Base-by-base conservation (phyloP, 2,888 invertebrate species). In the Lasioglossum villosulum region DNA sequence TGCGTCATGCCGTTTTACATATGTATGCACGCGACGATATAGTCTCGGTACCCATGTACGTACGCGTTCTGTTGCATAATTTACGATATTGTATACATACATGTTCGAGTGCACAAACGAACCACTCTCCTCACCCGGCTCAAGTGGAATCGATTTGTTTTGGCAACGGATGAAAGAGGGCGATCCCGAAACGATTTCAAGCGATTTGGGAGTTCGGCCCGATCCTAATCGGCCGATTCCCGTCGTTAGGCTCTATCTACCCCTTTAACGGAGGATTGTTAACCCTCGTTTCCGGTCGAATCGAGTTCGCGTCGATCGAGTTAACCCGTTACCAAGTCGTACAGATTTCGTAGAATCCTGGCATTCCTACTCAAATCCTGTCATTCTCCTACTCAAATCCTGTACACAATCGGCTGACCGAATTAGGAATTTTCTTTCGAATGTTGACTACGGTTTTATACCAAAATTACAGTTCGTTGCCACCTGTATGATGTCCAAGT, bases 1-100 rank as follows among this genome's bases (percentile, higher is more conserved):
- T 88, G 88, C 89, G 84, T 89, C 88, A 86, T 84, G 86, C 80
- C 78, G 77, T 80, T 83, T 89, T 91, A 86, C 91, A 91, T 91
- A 91, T 90, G 91, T 91, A 90, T 91, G 88, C 71, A 63, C 78
- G 72, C 81, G 72, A 75, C 81, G 66, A 72, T 84, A 77, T 77
- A 77, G 75, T 63, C 68, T n/a, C 70, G 56, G 52, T 85, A 78
- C 39, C 52, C 72, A 45, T 73, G 74, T 77, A 80, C 77, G 75
- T 80, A 73, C 75, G 84, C 83, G 71, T 85, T 80, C 76, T 56
- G 68, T 63, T 78, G 86, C 84, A 88, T 85, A 86, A 87, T 90
- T 88, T 89, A 90, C 87, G 75, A 78, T 71, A 45, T 68, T 75
- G 59, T 73, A 71, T 45, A 70, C 66, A 37, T 75, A 77, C 76